phyloP scores from a whole-genome alignment of 2,888 invertebrate genomes.

The Leptinotarsa juncta region DNA sequence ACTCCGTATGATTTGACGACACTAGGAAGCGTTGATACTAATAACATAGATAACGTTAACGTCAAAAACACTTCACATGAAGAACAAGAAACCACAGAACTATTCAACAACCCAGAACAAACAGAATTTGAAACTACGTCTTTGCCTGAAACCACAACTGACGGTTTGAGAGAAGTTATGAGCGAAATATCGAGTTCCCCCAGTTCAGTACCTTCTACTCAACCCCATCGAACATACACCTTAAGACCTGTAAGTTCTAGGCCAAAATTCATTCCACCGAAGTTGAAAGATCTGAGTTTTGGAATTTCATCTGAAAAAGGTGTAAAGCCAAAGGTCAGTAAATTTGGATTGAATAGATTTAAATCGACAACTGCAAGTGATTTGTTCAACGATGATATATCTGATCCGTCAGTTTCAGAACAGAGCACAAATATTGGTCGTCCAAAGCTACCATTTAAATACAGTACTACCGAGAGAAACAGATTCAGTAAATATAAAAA shows the following conservation, averaged over 20 bases:
- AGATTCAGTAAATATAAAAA: conserved; percentile 17
- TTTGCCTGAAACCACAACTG: conserved; percentile 8
- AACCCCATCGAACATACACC: conserved; percentile 38
- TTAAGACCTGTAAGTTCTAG: conserved; percentile 47
- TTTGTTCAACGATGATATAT: background rate
- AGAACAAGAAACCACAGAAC: conserved; percentile 2
- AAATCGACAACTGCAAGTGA: conserved; percentile 35
- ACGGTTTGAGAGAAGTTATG: conserved; percentile 12
- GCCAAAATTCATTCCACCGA: conserved; percentile 47
- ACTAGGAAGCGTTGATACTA: background rate
- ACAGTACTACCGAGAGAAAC: conserved; percentile 22
- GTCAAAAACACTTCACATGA: conserved; percentile 1
- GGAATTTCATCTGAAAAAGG: conserved; percentile 39
- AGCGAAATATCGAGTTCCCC: background rate
- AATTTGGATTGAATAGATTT: conserved; percentile 39
- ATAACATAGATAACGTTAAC: background rate
- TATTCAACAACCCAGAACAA: background rate
- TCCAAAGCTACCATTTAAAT: background rate
- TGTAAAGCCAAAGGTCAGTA: conserved; percentile 36
- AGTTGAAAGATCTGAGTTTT: conserved; percentile 27
- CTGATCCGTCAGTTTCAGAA: background rate
- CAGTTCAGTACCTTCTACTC: conserved; percentile 23
- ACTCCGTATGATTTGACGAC: conserved; percentile 20
- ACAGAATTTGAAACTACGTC: background rate
- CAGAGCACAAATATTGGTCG: background rate